phyloP scores from a whole-genome alignment of 2,113 vertebrate species.

The Columba livia region DNA sequence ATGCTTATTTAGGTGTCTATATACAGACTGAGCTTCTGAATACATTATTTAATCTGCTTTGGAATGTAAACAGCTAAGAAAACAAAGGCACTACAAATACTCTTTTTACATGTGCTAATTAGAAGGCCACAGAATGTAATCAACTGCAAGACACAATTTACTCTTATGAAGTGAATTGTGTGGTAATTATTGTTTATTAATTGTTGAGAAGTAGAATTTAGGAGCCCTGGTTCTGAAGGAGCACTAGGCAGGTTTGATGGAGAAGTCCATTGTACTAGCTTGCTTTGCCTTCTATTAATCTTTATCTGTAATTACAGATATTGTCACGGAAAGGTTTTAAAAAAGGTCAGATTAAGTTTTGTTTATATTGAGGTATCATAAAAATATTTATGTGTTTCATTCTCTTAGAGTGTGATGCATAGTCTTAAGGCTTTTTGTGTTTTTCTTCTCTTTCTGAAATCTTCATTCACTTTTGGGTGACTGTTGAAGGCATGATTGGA shows the following conservation, averaged over 20 bases:
- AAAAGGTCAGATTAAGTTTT: not conserved
- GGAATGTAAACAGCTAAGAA: not conserved
- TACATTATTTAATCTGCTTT: slow-evolving; percentile 5
- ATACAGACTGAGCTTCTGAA: not conserved
- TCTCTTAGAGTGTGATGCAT: not conserved
- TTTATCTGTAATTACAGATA: not conserved
- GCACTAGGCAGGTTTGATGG: not conserved
- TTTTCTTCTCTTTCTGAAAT: not conserved
- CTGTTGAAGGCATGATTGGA: not conserved
- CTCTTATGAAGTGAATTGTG: not conserved
- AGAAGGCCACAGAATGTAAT: not conserved
- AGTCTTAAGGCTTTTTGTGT: not conserved
- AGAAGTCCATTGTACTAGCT: not conserved
- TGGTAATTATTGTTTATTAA: slow-evolving; percentile 9
- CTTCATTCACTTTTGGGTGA: not conserved
- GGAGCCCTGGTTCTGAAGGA: not conserved
- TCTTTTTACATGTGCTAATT: slow-evolving; percentile 12
- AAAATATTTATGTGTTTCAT: not conserved
- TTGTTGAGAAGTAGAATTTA: not conserved
- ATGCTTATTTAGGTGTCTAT: slow-evolving; percentile 10
- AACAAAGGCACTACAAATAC: not conserved
- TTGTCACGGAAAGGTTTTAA: not conserved
- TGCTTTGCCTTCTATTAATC: not conserved
- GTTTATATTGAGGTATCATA: not conserved
- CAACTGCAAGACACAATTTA: not conserved